phyloP scores from a whole-genome alignment of 2,113 vertebrate species.

The Sturnus vulgaris region DNA sequence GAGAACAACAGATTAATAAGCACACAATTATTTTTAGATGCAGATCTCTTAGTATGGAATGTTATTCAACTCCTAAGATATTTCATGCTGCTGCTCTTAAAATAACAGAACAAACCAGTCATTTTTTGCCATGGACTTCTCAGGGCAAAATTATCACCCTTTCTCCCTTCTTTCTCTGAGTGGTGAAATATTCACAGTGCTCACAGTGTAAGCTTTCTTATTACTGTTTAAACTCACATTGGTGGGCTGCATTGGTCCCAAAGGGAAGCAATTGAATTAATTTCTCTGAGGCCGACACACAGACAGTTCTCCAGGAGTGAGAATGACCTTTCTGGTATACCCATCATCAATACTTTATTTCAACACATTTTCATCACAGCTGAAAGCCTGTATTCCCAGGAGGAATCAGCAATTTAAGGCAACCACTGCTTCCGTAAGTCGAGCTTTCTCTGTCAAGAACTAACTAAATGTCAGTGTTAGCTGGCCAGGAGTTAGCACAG shows the following conservation, averaged over 20 bases:
- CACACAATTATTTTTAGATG: not conserved
- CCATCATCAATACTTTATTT: constrained; percentile 57
- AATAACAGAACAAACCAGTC: not conserved
- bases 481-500: not conserved
- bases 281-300: constrained; percentile 40
- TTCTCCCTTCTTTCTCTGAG: not conserved
- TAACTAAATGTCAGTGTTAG: constrained; percentile 40
- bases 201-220: not conserved
- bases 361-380: constrained; percentile 39
- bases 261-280: constrained; percentile 50
- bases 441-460: constrained; percentile 9
- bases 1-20: not conserved
- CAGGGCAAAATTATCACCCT: not conserved
- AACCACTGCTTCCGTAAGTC: not conserved
- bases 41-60: not conserved
- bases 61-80: not conserved
- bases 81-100: not conserved
- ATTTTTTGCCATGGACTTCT: not conserved
- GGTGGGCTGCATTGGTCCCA: not conserved
- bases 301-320: not conserved
- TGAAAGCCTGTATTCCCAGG: constrained; percentile 31
- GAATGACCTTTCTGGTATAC: constrained; percentile 52
- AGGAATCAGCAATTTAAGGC: constrained; percentile 10
- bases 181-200: not conserved
- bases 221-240: constrained; percentile 20